Evolutionary conservation across 1,140 invertebrate species (phyloP).

Genomic region (Lordiphosa stackelbergi): DNA sequence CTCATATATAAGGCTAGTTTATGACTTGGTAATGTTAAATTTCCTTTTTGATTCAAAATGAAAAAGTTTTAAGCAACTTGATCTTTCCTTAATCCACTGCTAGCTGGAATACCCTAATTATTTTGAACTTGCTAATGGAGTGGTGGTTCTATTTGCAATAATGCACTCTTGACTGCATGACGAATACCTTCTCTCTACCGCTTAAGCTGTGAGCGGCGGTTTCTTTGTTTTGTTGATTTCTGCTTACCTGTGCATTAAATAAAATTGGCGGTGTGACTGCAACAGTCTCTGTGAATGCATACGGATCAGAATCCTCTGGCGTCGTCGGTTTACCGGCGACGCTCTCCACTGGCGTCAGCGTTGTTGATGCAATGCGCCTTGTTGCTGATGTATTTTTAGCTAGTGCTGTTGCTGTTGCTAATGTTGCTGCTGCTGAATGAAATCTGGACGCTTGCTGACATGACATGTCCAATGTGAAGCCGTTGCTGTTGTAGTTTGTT

Average conservation of each 20-base stretch:
- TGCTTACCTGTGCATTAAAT: constrained; percentile 75
- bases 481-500: constrained; percentile 43
- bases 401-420: constrained; percentile 32
- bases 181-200: too few species aligned
- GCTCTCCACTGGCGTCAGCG: constrained; percentile 49
- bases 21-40: too few species aligned
- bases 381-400: constrained; percentile 46
- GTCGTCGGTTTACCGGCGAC: constrained; percentile 57
- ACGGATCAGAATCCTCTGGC: constrained; percentile 76
- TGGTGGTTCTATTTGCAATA: too few species aligned
- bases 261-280: constrained; percentile 71
- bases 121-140: too few species aligned
- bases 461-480: constrained; percentile 76
- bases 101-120: too few species aligned
- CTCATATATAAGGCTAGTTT: too few species aligned
- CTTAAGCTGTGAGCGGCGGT: too few species aligned
- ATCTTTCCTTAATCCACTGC: too few species aligned
- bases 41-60: too few species aligned
- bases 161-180: too few species aligned
- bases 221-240: constrained; percentile 5
- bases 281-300: constrained; percentile 76
- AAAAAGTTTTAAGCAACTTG: too few species aligned
- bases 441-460: constrained; percentile 76
- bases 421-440: constrained; percentile 48
- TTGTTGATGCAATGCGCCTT: constrained; percentile 39